phyloP scores from a whole-genome alignment of 2,113 vertebrate genomes.

The Sylvilagus bachmani region DNA sequence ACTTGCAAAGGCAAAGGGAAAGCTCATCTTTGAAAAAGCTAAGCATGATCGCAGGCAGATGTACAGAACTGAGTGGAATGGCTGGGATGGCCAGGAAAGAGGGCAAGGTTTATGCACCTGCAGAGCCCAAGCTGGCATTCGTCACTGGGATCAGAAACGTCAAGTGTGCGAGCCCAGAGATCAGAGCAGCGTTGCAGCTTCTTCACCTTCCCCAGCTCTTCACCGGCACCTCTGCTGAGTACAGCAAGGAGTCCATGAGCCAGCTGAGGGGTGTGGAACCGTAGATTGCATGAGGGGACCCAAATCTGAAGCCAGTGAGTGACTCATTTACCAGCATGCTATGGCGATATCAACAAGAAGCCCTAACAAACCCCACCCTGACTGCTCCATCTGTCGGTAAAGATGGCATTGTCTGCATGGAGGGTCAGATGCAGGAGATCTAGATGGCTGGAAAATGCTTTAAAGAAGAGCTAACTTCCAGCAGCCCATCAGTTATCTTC shows the following conservation, averaged over 20 bases:
- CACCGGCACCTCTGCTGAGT: conserved; percentile 93
- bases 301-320: not conserved
- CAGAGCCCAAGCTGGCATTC: conserved; percentile 94
- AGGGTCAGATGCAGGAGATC: not conserved
- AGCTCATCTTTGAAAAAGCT: conserved; percentile 91
- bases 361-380: not conserved
- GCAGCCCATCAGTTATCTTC: conserved; percentile 86
- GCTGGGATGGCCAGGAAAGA: not conserved
- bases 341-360: not conserved
- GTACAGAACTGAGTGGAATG: no score
- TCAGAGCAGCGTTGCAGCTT: conserved; percentile 88
- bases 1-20: conserved; percentile 89
- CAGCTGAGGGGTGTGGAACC: conserved; percentile 77
- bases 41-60: not conserved
- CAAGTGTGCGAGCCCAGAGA: not conserved
- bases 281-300: accelerated
- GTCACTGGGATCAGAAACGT: conserved; percentile 91
- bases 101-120: conserved; percentile 93
- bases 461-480: not conserved
- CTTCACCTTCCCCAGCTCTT: conserved; percentile 94
- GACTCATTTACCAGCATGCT: not conserved
- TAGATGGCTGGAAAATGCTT: not conserved
- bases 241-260: conserved; percentile 96
- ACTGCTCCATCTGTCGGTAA: not conserved
- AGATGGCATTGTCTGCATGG: accelerated